Base-by-base conservation (phyloP, 2,797 vertebrate species). In the Sebastolobus altivelis region DNA sequence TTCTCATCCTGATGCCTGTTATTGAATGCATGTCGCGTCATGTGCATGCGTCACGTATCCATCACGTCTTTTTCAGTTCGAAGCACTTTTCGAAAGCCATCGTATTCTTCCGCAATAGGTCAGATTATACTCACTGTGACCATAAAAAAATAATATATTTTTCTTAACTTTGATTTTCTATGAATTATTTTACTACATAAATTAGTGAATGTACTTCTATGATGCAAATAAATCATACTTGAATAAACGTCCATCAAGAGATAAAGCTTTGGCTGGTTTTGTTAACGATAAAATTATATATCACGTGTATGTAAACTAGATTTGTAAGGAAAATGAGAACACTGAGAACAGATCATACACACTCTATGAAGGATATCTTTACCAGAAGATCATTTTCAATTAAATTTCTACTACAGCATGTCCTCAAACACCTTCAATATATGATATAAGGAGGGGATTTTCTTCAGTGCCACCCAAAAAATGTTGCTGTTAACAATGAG, bases 91-190 rank as follows among this genome's bases (percentile, higher is more conserved):
- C 25, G 20, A 22, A 92, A 94, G 92, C 92, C 93, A 94, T 87
- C 56, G 38, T 87, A 93, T 94, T 92, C 91, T 82, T 80, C 88
- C 18, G 94, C 93, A 94, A 93, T 94, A 94, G 92, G 88, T 91
- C 87, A 80, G 77, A 93, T 89, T 89, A 90, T 91, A 91, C 71
- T 88, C 94, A 95, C 93, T 94, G 93, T 95, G 94, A 94, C 90
- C 89, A 82, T 91, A 89, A 80, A 88, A 93, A 92, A 87, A 55
- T 46, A 77, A 73, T 93, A 80, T 95, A 95, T 94, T 95, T 95
- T 95, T 95, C 84, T 93, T 92, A 93, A 88, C 77, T 89, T 90
- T 94, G 82, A 92, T 95, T 95, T 95, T 95, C 89, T 94, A 95
- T 90, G 82, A 92, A 94, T 94, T 93, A 94, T 95, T 93, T 95